Percentiles rank a stretch among this genome's conserved stretches.
Evolutionary conservation across 2,797 vertebrate species (phyloP).

Genomic region (Tachyglossus aculeatus): DNA sequence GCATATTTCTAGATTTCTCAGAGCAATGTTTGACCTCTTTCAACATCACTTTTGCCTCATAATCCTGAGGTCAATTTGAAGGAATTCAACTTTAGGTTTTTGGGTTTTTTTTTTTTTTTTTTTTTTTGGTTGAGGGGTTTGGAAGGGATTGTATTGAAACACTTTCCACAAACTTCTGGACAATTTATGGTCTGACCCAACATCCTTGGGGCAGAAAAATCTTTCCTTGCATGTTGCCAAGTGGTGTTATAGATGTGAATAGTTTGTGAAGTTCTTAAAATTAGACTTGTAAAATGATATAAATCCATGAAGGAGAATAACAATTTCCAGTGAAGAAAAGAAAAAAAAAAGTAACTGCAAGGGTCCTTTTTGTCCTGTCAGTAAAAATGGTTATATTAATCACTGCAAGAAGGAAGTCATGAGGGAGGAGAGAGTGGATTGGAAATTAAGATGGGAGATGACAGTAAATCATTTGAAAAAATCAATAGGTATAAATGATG

Average conservation of each 20-base stretch:
- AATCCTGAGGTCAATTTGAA: too few species aligned
- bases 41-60: too few species aligned
- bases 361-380: background rate
- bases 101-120: too few species aligned
- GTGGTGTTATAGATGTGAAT: background rate
- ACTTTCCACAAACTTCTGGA: too few species aligned
- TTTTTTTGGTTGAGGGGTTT: too few species aligned
- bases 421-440: background rate
- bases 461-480: slow-evolving; percentile 58
- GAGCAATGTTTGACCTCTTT: too few species aligned
- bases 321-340: slow-evolving; percentile 26
- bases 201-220: too few species aligned
- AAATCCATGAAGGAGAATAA: background rate
- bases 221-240: too few species aligned
- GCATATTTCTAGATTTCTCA: too few species aligned
- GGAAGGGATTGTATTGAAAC: too few species aligned
- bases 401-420: slow-evolving; percentile 28
- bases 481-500: slow-evolving; percentile 49
- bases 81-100: too few species aligned
- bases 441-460: slow-evolving; percentile 22
- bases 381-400: slow-evolving; percentile 41
- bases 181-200: too few species aligned
- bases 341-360: slow-evolving; percentile 4
- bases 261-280: background rate
- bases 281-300: slow-evolving; percentile 1